These are phyloP conservation scores for Magallana angulata DNA, from an alignment of 1,140 invertebrate genomes.

Conservation along the genomic window DNA sequence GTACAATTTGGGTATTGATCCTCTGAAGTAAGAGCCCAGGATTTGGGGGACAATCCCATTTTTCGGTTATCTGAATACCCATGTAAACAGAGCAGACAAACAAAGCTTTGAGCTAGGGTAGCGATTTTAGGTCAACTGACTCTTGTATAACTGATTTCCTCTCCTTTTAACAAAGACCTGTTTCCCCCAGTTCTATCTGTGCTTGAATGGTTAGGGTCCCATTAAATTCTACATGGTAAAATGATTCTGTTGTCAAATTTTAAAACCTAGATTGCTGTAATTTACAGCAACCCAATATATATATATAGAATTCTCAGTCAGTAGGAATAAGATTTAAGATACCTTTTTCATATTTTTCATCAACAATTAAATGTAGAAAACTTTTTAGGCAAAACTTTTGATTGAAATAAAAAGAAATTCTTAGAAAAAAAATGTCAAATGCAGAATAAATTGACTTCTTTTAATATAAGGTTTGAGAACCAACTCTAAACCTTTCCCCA, in stretches of 20 bases:
- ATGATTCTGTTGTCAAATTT: constrained; percentile 31
- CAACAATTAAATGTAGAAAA: not conserved
- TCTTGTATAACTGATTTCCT: constrained; percentile 29
- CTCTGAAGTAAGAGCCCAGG: constrained; percentile 4
- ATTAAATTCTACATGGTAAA: constrained; percentile 38
- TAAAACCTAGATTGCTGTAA: not conserved
- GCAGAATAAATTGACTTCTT: too few species aligned
- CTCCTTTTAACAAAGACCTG: constrained; percentile 1
- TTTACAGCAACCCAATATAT: constrained; percentile 16
- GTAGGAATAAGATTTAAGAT: too few species aligned
- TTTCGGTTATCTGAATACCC: constrained; percentile 25
- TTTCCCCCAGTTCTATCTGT: constrained; percentile 12
- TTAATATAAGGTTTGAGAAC: too few species aligned
- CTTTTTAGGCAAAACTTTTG: not conserved
- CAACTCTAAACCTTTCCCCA: not conserved
- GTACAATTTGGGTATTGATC: constrained; percentile 35
- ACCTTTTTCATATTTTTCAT: not conserved
- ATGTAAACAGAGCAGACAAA: constrained; percentile 31
- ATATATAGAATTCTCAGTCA: too few species aligned
- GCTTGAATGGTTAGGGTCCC: not conserved
- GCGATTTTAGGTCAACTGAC: constrained; percentile 18
- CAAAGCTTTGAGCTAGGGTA: not conserved
- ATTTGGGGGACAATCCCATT: constrained; percentile 28
- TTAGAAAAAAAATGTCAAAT: too few species aligned
- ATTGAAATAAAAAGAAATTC: not conserved